These are phyloP conservation scores for Gila robusta DNA, from an alignment of 2,797 vertebrate species.

Conservation along the genomic window DNA sequence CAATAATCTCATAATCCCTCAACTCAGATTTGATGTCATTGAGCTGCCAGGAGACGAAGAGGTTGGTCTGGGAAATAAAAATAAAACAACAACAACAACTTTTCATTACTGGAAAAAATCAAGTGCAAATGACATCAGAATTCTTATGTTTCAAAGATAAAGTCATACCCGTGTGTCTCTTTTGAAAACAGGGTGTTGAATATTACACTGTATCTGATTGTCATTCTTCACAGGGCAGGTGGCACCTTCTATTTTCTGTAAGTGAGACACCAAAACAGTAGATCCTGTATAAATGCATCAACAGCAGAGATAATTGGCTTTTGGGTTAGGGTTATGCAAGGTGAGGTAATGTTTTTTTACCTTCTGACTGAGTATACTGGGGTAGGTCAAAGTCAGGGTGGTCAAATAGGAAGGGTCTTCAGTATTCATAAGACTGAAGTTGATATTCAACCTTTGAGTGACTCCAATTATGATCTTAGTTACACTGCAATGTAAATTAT, in stretches of 20 bases:
- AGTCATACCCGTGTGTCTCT: slow-evolving; percentile 55
- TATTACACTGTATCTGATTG: slow-evolving; percentile 59
- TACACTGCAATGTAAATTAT: slow-evolving; percentile 53
- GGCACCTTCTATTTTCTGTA: slow-evolving; percentile 56
- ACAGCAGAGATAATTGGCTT: not conserved
- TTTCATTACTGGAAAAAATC: not conserved
- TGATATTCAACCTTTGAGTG: slow-evolving; percentile 67
- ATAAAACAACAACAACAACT: not conserved
- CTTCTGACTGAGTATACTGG: slow-evolving; percentile 70
- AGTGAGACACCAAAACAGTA: slow-evolving; percentile 14
- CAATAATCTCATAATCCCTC: slow-evolving; percentile 62
- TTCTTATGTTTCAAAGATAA: not conserved
- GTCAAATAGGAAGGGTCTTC: slow-evolving; percentile 76
- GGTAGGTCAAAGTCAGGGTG: slow-evolving; percentile 70
- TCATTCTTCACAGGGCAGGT: slow-evolving; percentile 53
- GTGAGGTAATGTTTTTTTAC: slow-evolving; percentile 42
- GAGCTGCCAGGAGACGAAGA: slow-evolving; percentile 76
- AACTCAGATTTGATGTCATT: slow-evolving; percentile 63
- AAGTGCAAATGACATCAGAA: not conserved
- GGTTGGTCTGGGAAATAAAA: slow-evolving; percentile 59
- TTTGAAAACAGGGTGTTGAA: slow-evolving; percentile 64
- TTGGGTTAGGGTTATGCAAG: not conserved
- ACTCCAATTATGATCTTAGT: slow-evolving; percentile 66
- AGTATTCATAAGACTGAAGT: slow-evolving; percentile 67
- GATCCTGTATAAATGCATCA: not conserved